Conservation (phyloP, 2,888 invertebrate species). For the Melinaea marsaeus region DNA sequence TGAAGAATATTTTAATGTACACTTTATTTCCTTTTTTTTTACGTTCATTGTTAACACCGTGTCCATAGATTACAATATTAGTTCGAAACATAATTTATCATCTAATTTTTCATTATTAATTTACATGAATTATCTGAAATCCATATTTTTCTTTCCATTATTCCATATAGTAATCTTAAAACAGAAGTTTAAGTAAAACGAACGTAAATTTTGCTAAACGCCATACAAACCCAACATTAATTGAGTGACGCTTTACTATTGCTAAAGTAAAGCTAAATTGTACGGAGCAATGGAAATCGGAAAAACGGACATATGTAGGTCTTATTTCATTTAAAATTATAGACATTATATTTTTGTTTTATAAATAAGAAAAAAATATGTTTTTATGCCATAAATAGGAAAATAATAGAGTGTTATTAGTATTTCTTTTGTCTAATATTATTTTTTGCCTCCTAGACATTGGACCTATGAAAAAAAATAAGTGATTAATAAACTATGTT, state of each 20-base stretch:
- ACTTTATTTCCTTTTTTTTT: too few species aligned
- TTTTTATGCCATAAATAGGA: slow-evolving; percentile 25
- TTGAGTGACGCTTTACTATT: slow-evolving; percentile 55
- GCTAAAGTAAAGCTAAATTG: slow-evolving; percentile 49
- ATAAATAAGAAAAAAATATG: slow-evolving; percentile 46
- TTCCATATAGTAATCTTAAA: too few species aligned
- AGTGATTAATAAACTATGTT: too few species aligned
- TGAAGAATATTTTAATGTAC: too few species aligned
- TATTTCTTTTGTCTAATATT: slow-evolving; percentile 40
- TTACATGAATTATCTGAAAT: too few species aligned
- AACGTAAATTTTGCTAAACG: slow-evolving; percentile 23
- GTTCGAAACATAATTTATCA: too few species aligned
- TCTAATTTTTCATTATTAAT: too few species aligned
- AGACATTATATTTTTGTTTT: slow-evolving; percentile 24
- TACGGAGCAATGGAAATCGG: slow-evolving; percentile 38
- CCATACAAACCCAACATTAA: slow-evolving; percentile 20
- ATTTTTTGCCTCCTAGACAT: slow-evolving; percentile 17
- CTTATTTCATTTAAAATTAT: slow-evolving; percentile 57
- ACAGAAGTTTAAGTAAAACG: slow-evolving; percentile 12
- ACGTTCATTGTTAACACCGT: too few species aligned
- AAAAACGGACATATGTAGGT: slow-evolving; percentile 48
- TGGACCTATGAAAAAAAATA: not conserved
- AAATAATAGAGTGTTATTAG: slow-evolving; percentile 46
- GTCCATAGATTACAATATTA: too few species aligned
- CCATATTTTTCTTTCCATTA: too few species aligned